A percentile compares a stretch with the other conserved stretches of the same genome.
phyloP scores from a whole-genome alignment of 1,140 invertebrate species.

The Euura saliciscinereae region DNA sequence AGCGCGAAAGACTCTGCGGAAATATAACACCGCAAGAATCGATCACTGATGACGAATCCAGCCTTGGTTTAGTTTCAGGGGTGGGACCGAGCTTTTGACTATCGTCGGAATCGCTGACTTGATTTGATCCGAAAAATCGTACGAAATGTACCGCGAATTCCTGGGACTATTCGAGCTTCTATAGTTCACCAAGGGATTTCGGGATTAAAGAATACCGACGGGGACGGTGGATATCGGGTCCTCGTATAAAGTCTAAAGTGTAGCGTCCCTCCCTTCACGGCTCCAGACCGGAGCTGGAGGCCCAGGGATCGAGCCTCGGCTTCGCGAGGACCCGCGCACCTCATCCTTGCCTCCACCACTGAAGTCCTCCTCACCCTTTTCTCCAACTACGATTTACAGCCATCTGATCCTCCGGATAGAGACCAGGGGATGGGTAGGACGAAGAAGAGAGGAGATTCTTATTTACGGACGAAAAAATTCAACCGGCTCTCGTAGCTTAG shows the following conservation, averaged over 20 bases:
- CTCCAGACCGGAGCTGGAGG: too few relatives aligned
- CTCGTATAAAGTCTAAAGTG: constrained; percentile 1
- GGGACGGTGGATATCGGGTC: background rate
- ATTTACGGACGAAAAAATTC: background rate
- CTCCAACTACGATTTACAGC: background rate
- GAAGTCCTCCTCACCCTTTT: background rate
- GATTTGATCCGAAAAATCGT: too few relatives aligned
- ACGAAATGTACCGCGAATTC: too few relatives aligned
- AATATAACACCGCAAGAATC: background rate
- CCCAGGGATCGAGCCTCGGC: too few relatives aligned
- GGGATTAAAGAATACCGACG: too few relatives aligned
- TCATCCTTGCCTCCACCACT: background rate
- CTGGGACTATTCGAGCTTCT: too few relatives aligned
- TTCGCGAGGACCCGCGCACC: too few relatives aligned
- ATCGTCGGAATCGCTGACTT: constrained; percentile 29
- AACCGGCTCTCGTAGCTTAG: constrained; percentile 5
- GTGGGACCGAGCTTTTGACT: background rate
- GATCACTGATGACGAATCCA: background rate
- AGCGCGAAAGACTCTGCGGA: background rate
- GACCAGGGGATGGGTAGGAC: background rate
- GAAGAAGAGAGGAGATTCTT: background rate
- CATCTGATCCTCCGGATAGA: background rate
- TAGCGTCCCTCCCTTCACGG: background rate
- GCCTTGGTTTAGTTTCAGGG: background rate
- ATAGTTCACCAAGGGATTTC: too few relatives aligned